A percentile compares a stretch with the other conserved stretches of the same genome.
Evolutionary conservation across 2,888 invertebrate genomes (phyloP).

Genomic region (Caenorhabditis uteleia): DNA sequence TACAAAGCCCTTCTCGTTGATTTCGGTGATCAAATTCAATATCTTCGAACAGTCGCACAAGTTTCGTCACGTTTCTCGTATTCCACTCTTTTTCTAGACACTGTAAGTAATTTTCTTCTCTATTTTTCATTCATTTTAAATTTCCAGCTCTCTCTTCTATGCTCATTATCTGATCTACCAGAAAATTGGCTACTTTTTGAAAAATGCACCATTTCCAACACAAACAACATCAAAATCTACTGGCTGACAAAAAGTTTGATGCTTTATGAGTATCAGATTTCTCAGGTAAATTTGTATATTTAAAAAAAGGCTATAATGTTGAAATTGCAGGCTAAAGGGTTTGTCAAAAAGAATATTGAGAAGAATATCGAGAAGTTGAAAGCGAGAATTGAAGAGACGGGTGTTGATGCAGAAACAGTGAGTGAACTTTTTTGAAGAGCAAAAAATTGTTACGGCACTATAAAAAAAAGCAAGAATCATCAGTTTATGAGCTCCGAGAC

Average conservation of each 20-base stretch:
- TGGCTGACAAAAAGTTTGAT: too few relatives aligned
- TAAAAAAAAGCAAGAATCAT: too few relatives aligned
- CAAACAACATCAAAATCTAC: not conserved
- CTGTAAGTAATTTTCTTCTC: constrained; percentile 4
- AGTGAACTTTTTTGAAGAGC: not conserved
- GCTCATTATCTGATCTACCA: constrained; percentile 15
- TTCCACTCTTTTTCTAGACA: constrained; percentile 4
- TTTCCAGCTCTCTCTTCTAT: constrained; percentile 23
- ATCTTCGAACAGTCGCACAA: constrained; percentile 17
- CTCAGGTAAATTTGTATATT: not conserved
- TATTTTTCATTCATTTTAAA: not conserved
- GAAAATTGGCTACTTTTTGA: constrained; percentile 32
- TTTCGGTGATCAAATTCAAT: constrained; percentile 38
- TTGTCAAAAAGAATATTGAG: constrained; percentile 13
- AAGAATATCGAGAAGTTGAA: constrained; percentile 3
- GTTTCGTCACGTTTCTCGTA: constrained; percentile 1
- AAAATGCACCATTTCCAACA: not conserved
- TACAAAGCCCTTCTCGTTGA: constrained; percentile 25
- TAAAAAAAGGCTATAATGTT: not conserved
- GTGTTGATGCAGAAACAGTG: not conserved
- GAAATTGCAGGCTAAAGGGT: constrained; percentile 24
- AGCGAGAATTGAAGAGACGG: not conserved
- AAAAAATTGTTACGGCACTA: too few relatives aligned
- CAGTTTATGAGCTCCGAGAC: too few relatives aligned
- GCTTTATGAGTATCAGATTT: not conserved